A percentile compares a stretch with the other conserved stretches of the same genome.
Evolutionary conservation across 2,797 vertebrate species (phyloP).

Genomic region (Adrianichthys oophorus): DNA sequence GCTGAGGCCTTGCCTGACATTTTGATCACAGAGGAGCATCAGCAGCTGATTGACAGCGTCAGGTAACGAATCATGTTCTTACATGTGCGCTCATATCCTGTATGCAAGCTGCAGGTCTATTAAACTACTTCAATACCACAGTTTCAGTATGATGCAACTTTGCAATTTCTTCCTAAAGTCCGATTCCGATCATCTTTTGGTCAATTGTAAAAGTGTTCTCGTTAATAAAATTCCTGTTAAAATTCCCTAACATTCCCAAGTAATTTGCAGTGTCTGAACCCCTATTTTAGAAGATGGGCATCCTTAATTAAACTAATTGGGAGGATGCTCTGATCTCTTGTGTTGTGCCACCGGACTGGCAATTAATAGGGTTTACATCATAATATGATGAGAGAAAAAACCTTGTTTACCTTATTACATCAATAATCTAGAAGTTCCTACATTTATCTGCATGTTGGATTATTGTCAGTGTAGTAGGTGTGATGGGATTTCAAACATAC

Average conservation of each 20-base stretch:
- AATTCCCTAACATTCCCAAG: too few relatives aligned
- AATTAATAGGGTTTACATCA: neutral
- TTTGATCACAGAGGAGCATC: slow-evolving; percentile 84
- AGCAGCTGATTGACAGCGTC: slow-evolving; percentile 90
- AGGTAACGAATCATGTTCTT: slow-evolving; percentile 77
- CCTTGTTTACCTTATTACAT: slow-evolving; percentile 32
- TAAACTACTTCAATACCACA: too few relatives aligned
- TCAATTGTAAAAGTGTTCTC: too few relatives aligned
- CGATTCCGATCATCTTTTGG: too few relatives aligned
- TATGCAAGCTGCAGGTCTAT: too few relatives aligned
- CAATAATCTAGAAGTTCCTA: slow-evolving; percentile 31
- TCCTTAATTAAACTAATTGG: neutral
- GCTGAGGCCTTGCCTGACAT: slow-evolving; percentile 85
- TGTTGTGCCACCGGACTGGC: neutral
- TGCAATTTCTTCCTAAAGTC: too few relatives aligned
- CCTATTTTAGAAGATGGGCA: too few relatives aligned
- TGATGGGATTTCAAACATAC: slow-evolving; percentile 19
- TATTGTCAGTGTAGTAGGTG: slow-evolving; percentile 15
- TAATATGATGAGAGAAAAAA: neutral
- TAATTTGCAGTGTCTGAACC: too few relatives aligned
- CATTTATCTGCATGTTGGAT: slow-evolving; percentile 24
- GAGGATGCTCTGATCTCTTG: neutral
- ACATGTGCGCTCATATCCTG: neutral
- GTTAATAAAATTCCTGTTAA: too few relatives aligned
- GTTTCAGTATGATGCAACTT: too few relatives aligned